Base-by-base conservation (phyloP, 2,797 vertebrate species). In the Toxotes lorentzi region DNA sequence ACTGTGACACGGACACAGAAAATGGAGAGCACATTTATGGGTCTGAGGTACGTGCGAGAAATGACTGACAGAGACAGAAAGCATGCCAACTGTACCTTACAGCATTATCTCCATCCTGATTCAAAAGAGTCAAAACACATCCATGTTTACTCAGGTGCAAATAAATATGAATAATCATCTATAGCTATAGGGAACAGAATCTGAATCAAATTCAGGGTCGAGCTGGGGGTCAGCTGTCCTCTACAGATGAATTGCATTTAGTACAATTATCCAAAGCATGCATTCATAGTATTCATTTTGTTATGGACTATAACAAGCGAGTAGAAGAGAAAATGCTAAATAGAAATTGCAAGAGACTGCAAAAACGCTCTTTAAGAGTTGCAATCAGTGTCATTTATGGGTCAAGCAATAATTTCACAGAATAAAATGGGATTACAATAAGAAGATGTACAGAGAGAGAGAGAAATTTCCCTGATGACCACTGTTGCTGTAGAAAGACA, bases 11-110 rank as follows among this genome's bases (percentile, higher is more conserved):
- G 2, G 50, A 50, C 70, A 58, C 38, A 59, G 57, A 79, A 43
- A 82, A 80, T 43, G 9, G 63, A 14, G 23, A 34, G 60, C 51
- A 43, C 70, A 40, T 79, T 32, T 60, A 62, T 27, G 34, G 59
- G 60, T 64, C 43, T 24, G 11, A 60, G 38, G 45, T 47, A 40
- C 32, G 40, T 48, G 38, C 1, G 4, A 34, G 10, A 24, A 74
- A 69, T 50, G 14, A 14, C 38, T 2, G 1, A 40, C 35, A 69
- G 32, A 60, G 40, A 41, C 21, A 53, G 41, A 56, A 13, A 47
- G 23, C 53, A 41, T 34, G 24, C 21, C 1, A 50, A 41, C 61
- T 34, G 24, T n/a, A 23, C 9, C 32, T 23, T 10, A 23, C 32
- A 38, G 53, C 4, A 41, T 2, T 3, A 24, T 27, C 14, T 21